phyloP scores from a whole-genome alignment of 2,113 vertebrate species.

The Elaphurus davidianus region DNA sequence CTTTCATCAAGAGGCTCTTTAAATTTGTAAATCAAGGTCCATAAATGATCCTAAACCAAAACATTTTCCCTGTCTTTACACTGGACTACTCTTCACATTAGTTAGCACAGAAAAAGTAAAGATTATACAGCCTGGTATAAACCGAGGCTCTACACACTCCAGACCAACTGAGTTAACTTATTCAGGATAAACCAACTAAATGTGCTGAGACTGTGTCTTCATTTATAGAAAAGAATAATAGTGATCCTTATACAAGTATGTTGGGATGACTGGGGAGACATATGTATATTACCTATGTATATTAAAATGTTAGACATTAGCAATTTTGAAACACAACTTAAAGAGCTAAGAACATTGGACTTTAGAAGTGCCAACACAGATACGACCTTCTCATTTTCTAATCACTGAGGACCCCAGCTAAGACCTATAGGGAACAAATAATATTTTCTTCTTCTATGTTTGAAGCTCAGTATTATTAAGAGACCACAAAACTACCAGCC shows the following conservation, averaged over 20 bases:
- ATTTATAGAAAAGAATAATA: not conserved
- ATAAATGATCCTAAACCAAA: not conserved
- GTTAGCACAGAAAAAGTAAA: not conserved
- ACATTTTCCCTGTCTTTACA: not conserved
- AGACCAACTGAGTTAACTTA: not conserved
- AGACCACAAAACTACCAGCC: not conserved
- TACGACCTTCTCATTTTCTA: not conserved
- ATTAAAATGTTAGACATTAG: not conserved
- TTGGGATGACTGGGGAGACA: not conserved
- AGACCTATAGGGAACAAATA: not conserved
- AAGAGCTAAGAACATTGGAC: not conserved
- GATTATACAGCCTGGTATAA: not conserved
- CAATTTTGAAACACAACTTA: not conserved
- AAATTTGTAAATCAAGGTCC: not conserved
- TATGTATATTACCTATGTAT: not conserved
- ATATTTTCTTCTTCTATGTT: not conserved
- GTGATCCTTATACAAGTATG: not conserved
- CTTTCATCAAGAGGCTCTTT: not conserved
- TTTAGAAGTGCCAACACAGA: not conserved
- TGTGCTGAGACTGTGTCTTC: not conserved
- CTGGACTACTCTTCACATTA: not conserved
- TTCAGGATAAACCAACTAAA: not conserved
- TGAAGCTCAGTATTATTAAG: not conserved
- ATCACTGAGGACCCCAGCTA: not conserved
- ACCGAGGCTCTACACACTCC: not conserved